phyloP scores from a whole-genome alignment of 2,113 vertebrate species.

The Todiramphus saurophagus region DNA sequence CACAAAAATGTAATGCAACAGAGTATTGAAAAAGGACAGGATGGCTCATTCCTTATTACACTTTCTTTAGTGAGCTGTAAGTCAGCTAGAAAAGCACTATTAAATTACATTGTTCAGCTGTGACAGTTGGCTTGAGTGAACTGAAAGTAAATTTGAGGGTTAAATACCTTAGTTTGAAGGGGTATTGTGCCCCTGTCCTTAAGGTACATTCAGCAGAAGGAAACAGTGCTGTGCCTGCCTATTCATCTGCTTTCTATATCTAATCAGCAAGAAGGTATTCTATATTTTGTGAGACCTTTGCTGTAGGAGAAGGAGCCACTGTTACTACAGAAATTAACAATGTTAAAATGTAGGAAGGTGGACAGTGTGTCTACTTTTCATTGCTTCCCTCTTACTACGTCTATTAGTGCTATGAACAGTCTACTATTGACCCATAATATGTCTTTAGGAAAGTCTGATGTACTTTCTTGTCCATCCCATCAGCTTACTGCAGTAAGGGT shows the following conservation, averaged over 20 bases:
- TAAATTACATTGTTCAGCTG: neutral
- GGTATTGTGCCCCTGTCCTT: neutral
- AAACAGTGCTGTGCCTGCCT: neutral
- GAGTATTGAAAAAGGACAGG: neutral
- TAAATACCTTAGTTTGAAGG: neutral
- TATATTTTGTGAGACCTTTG: neutral
- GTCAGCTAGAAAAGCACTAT: neutral
- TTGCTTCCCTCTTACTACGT: neutral
- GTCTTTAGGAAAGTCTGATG: rapidly evolving
- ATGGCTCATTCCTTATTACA: rapidly evolving
- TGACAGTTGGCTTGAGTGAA: neutral
- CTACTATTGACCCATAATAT: neutral
- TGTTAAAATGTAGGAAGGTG: neutral
- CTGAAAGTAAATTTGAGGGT: neutral
- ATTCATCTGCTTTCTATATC: neutral
- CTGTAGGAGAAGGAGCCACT: neutral
- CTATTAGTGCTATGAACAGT: neutral
- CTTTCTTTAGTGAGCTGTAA: neutral
- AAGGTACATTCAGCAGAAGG: neutral
- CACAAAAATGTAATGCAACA: neutral
- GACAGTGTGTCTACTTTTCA: neutral
- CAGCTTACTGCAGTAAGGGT: neutral
- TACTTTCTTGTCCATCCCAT: neutral
- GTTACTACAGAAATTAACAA: neutral
- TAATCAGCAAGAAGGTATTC: neutral